These are phyloP conservation scores for Epinotia ramella DNA, from an alignment of 2,888 invertebrate genomes.

Conservation along the genomic window DNA sequence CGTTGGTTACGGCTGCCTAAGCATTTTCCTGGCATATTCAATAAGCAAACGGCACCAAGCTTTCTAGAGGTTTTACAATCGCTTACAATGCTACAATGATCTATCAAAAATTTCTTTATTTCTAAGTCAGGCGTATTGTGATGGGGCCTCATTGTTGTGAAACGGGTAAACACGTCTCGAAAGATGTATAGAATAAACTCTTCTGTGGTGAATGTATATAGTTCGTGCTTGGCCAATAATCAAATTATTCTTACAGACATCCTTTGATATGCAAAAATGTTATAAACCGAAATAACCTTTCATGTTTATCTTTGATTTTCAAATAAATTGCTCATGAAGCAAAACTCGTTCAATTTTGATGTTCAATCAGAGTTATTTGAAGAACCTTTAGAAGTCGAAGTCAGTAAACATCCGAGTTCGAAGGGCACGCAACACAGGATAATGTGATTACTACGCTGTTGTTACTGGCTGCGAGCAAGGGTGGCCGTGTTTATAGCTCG, in stretches of 20 bases:
- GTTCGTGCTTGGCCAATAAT: no score
- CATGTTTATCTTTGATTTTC: constrained; percentile 8
- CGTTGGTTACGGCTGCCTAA: background rate
- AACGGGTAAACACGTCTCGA: background rate
- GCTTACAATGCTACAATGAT: constrained; percentile 25
- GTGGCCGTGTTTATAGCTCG: constrained; percentile 30
- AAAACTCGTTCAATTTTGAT: constrained; percentile 4
- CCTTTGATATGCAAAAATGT: background rate
- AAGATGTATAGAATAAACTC: background rate
- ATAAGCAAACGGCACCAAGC: constrained; percentile 12
- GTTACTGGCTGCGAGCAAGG: constrained; percentile 20
- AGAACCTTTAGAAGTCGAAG: constrained; percentile 24
- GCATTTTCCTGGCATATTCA: constrained; percentile 18
- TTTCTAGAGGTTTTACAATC: constrained; percentile 17
- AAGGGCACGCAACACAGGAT: constrained; percentile 24
- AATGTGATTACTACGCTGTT: constrained; percentile 35
- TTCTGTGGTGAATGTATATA: background rate
- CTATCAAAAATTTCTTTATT: constrained; percentile 32
- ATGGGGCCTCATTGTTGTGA: constrained; percentile 22
- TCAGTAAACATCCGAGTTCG: constrained; percentile 5
- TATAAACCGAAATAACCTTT: background rate
- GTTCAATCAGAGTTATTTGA: constrained; percentile 6
- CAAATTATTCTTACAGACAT: background rate
- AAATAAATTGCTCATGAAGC: constrained; percentile 13
- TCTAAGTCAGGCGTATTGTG: background rate